Base-by-base conservation (phyloP, 2,797 vertebrate genomes). In the Poeciliopsis turneri region DNA sequence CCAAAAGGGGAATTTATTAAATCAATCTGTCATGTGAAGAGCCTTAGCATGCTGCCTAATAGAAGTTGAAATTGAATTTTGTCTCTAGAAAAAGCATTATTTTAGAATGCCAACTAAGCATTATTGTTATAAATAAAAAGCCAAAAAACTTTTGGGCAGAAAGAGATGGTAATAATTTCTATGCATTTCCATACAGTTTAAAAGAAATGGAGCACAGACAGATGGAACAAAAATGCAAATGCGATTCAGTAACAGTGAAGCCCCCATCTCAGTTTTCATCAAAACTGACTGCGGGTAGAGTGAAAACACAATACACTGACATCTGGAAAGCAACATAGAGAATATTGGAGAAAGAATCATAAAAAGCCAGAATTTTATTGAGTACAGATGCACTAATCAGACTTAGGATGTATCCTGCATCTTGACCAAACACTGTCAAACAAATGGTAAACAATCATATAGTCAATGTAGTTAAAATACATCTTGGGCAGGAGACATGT, bases 1-100 rank as follows among this genome's bases (percentile, higher is more conserved):
- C 75, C 74, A 73, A 88, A 39, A 73, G 84, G 85, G 75, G 82
- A 81, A 75, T 77, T 88, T 83, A 84, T 91, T 88, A 79, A 87
- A 90, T 83, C 23, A 92, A 89, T 90, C 78, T 75, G 85, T 89
- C 88, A 89, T 84, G 78, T 91, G 84, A 88, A 85, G 85, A 82
- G 89, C 78, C 74, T 87, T 64, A 85, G 61, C 80, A 79, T 80
- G 59, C 73, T 76, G 81, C 77, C 46, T 75, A 73, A 64, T 74
- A 81, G 78, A 88, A 77, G 77, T 57, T 71, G 75, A 75, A 75
- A 75, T 69, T 41, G 11, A 51, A 79, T 80, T 82, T 86, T 88
- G 36, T 86, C 75, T 83, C 81, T 68, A 85, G 72, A 74, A 72
- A 76, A 79, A 78, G 70, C 72, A 77, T 66, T 81, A 69, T 83